Percentiles rank a stretch among this genome's conserved stretches.
Conservation (phyloP, 2,797 vertebrate species). For the Eulemur albifrons region DNA sequence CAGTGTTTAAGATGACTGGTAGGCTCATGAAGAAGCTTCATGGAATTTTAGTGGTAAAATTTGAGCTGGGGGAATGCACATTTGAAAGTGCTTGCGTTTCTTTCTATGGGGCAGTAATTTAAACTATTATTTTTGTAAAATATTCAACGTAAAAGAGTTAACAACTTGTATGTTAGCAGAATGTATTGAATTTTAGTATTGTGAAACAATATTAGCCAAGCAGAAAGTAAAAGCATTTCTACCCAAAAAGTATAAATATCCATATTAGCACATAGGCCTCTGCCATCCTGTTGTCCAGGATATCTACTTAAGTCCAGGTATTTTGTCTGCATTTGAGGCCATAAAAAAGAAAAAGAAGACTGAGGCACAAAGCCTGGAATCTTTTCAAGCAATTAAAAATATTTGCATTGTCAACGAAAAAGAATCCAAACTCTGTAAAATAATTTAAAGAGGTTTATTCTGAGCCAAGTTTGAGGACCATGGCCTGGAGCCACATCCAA, state of each 20-base stretch:
- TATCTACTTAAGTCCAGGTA: too few relatives aligned
- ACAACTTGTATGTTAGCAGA: not conserved
- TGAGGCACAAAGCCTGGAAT: too few relatives aligned
- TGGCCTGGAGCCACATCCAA: too few relatives aligned
- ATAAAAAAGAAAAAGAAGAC: too few relatives aligned
- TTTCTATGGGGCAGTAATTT: not conserved
- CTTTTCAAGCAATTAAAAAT: too few relatives aligned
- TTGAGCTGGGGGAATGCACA: not conserved
- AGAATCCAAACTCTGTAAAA: too few relatives aligned
- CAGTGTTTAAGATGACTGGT: not conserved
- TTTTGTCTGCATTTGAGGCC: too few relatives aligned
- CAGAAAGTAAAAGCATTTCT: not conserved
- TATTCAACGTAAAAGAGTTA: not conserved
- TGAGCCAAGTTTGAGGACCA: too few relatives aligned
- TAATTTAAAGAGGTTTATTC: too few relatives aligned
- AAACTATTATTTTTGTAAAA: not conserved
- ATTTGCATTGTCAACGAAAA: too few relatives aligned
- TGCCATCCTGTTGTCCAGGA: too few relatives aligned
- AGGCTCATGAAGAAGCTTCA: not conserved
- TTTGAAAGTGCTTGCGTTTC: not conserved
- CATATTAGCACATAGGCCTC: not conserved
- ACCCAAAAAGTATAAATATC: not conserved
- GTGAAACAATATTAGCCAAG: not conserved
- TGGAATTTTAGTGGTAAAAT: not conserved
- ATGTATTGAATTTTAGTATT: not conserved